Conservation (phyloP, 37 sponge, comb jelly and placozoan genomes). For the Halisarca cf. caerulea region DNA sequence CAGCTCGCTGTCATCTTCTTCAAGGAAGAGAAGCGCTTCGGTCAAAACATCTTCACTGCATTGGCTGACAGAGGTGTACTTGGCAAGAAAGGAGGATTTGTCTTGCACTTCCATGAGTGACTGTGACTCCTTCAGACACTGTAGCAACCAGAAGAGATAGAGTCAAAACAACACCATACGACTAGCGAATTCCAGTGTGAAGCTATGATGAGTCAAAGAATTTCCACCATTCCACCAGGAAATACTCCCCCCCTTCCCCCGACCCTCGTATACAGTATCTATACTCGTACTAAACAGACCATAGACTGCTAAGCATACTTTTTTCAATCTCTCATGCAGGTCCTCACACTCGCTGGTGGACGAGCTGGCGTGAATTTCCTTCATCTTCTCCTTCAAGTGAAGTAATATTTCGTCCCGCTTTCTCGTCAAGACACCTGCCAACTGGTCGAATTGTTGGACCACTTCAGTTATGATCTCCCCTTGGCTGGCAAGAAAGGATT, state of each 20-base stretch:
- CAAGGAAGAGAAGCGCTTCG: slow-evolving; percentile 5
- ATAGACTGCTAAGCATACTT: too few relatives aligned
- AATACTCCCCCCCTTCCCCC: too few relatives aligned
- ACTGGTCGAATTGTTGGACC: neutral
- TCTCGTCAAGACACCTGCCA: neutral
- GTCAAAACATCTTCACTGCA: neutral
- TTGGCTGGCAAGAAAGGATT: neutral
- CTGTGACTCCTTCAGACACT: slow-evolving; percentile 6
- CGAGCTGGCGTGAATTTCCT: neutral
- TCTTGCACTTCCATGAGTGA: neutral
- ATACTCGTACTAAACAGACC: too few relatives aligned
- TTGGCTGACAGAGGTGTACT: slow-evolving; percentile 9
- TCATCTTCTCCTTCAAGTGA: neutral
- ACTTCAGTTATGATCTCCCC: neutral
- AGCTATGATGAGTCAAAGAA: too few relatives aligned
- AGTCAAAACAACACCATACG: neutral
- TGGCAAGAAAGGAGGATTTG: neutral
- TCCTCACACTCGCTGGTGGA: neutral
- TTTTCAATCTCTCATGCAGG: neutral
- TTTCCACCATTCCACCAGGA: too few relatives aligned
- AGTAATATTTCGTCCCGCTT: neutral
- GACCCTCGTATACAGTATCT: too few relatives aligned
- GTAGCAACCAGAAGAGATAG: neutral
- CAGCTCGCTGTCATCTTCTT: neutral
- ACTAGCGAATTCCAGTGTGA: too few relatives aligned